Evolutionary conservation across 2,888 invertebrate genomes (phyloP).

Genomic region (Dryococelus australis): DNA sequence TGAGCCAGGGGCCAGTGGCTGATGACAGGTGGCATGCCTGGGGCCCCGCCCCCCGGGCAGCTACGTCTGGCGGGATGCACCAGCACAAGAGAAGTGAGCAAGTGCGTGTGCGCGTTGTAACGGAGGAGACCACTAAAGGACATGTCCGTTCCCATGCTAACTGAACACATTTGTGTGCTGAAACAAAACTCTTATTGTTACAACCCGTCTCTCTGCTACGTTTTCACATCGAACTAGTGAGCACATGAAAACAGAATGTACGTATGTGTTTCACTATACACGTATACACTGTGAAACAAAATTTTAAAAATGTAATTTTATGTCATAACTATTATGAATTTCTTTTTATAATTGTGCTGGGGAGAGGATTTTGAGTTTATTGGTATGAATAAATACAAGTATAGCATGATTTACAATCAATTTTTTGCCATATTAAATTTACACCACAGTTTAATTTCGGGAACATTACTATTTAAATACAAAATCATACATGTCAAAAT

Average conservation of each 20-base stretch:
- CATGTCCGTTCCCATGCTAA: background rate
- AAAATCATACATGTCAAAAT: background rate
- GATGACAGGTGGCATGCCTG: constrained; percentile 28
- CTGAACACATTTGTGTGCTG: background rate
- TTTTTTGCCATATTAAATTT: background rate
- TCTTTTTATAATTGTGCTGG: background rate
- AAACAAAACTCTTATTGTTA: background rate
- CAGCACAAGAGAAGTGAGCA: constrained; percentile 22
- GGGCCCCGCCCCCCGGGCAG: constrained; percentile 12
- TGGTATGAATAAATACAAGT: background rate
- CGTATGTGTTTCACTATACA: background rate
- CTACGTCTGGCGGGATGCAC: constrained; percentile 22
- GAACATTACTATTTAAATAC: background rate
- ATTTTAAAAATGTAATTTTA: background rate
- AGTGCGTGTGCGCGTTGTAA: constrained; percentile 19
- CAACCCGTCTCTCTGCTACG: background rate
- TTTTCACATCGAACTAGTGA: constrained; percentile 4
- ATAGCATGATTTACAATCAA: background rate
- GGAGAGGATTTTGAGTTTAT: background rate
- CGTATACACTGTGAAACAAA: background rate
- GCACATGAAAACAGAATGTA: background rate
- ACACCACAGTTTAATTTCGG: background rate
- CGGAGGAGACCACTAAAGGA: too few species aligned
- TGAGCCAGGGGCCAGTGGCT: constrained; percentile 44
- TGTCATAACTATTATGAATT: background rate